These are phyloP conservation scores for Cariama cristata DNA, from an alignment of 2,113 vertebrate genomes.

Conservation along the genomic window DNA sequence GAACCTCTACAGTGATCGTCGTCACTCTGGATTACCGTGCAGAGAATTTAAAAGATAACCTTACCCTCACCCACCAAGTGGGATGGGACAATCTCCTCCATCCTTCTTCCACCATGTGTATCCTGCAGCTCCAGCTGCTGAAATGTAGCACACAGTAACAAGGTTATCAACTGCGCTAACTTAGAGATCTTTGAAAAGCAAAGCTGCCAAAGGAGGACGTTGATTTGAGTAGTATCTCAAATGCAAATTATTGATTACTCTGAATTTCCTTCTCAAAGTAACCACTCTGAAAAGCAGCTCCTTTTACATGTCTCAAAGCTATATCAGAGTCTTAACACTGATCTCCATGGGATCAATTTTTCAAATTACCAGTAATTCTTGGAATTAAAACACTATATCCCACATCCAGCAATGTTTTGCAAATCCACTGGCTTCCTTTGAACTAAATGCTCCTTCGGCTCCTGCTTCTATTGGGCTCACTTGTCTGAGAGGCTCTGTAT, in stretches of 20 bases:
- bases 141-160: not conserved
- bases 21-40: too few relatives aligned
- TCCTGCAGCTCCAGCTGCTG: not conserved
- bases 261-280: conserved; percentile 28
- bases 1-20: too few relatives aligned
- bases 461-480: not conserved
- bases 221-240: not conserved
- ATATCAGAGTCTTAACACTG: not conserved
- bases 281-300: not conserved
- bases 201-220: not conserved
- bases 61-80: too few relatives aligned
- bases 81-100: not conserved
- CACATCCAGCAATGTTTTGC: not conserved
- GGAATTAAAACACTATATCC: not conserved
- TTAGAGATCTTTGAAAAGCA: not conserved
- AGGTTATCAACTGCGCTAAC: not conserved
- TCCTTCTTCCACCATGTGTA: not conserved
- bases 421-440: conserved; percentile 6
- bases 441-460: not conserved
- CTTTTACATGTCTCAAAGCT: conserved; percentile 2
- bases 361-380: not conserved
- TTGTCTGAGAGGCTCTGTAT: not conserved
- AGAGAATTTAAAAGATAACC: too few relatives aligned
- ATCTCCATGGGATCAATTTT: not conserved
- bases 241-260: not conserved